Evolutionary conservation across 2,888 invertebrate genomes (phyloP), one percentile per base, ranked within the genome.

Genomic region (Pollenia griseotomentosa): DNA sequence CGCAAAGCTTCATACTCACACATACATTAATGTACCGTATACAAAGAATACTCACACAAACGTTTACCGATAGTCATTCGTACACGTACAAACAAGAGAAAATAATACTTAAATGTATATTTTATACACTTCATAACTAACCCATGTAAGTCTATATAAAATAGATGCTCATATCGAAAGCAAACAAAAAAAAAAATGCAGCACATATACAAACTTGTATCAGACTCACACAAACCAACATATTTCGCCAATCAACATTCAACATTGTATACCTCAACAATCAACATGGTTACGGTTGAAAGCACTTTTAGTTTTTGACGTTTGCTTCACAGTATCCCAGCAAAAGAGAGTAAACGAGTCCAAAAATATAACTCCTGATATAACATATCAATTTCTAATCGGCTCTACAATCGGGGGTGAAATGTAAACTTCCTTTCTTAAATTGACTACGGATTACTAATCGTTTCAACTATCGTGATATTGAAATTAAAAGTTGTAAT

Each of bases 181-280:
- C 42, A 16, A 70, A 33, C 53, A 82, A 33, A 12, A 51, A 40
- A 42, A 48, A 63, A 61, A 80, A 55, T 80, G 61, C 71, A 63
- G 33, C 42, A 66, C 16, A 68, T 19, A 46, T 53, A 57, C 46
- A 73, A 16, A 8, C 10, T 9, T 10, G 55, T 46, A 44, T 40
- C 59, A 68, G 0, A 81, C 48, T 71, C 63, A 65, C 10, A 66
- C 57, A 23, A 51, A 66, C 71, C 63, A 57, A 77, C 82, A 86
- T 74, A 82, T 86, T 82, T 74, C 61, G 53, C 82, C 82, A 82
- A 86, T 86, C 78, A 83, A 86, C 74, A 83, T 78, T 83, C 73
- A 86, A 74, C 82, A 74, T 82, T 86, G 78, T 82, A 70, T 57
- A 78, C 78, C 86, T 68, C 86, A 86, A 82, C 86, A 86, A 83